Conservation (phyloP, 2,888 invertebrate species). For the Scaptomyza tumidula region DNA sequence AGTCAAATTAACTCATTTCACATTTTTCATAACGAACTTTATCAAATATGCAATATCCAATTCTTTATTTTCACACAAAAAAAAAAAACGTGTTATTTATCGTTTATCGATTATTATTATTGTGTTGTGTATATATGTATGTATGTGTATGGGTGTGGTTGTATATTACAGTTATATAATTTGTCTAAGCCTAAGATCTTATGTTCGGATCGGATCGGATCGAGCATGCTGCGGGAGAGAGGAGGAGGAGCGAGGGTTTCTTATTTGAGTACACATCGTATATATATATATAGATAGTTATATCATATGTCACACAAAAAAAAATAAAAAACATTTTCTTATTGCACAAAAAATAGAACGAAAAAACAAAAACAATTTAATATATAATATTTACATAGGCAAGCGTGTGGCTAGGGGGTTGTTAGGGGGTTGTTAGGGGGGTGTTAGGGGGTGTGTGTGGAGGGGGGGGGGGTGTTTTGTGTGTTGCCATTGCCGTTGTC, state of each 20-base stretch:
- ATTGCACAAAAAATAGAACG: constrained; percentile 58
- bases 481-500: no score
- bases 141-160: constrained; percentile 3
- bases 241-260: neutral
- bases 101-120: constrained; percentile 40
- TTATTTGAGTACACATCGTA: neutral
- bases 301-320: neutral
- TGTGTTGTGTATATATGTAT: constrained; percentile 6
- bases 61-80: constrained; percentile 54
- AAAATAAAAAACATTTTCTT: constrained; percentile 16
- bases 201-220: neutral
- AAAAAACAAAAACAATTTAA: constrained; percentile 33
- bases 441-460: neutral
- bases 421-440: neutral
- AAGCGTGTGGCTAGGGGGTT: constrained; percentile 30
- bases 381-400: constrained; percentile 63
- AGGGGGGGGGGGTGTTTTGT: neutral
- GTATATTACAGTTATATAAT: constrained; percentile 69
- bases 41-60: constrained; percentile 50
- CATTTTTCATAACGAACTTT: constrained; percentile 48
- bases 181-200: constrained; percentile 65
- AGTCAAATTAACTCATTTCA: neutral
- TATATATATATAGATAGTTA: neutral
- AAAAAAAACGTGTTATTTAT: constrained; percentile 38
- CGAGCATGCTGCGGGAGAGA: constrained; percentile 1